Base-by-base conservation (phyloP, 2,113 vertebrate species). In the Micronycteris hirsuta region DNA sequence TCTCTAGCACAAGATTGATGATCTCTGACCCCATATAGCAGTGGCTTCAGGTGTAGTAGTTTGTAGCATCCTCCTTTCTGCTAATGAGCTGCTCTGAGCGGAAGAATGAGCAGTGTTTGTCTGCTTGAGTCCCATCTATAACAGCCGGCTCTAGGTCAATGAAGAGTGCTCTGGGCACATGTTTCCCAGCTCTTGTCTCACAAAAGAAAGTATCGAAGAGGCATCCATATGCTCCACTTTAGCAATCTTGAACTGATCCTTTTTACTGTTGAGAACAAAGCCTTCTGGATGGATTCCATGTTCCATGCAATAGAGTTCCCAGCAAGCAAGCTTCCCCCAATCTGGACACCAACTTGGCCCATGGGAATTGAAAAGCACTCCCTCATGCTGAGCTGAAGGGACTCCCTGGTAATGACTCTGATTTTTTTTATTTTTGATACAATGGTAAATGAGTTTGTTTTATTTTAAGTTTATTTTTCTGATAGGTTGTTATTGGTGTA, bases 231-330 rank as follows among this genome's bases (percentile, higher is more conserved):
- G 86, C 9, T 97, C 96, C 0, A 33, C 10, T 26, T n/a, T 76
- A 0, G 77, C 47, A 3, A 91, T 89, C 82, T 2, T 3, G 47
- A 96, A 31, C 49, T 84, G 97, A 24, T 28, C 17, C 3, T 95
- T 91, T 91, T 97, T 96, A 19, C 58, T 12, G 52, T 68, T 33
- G 0, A 98, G 98, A 94, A 99, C 97, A 73, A 97, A 96, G 0
- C 99, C 99, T 0, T 99, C 98, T 0, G 98, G 98, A 95, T 98
- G 98, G 96, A 99, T 99, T 31, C 98, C 99, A 0, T 99, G 99
- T 96, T 99, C 99, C 45, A 99, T 98, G 97, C 99, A 99, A 89
- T 99, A 99, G 1, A 99, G 98, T 96, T 99, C 99, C 99, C 99
- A 99, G 95, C 99, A 99, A 99, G 95, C 99, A 99, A 96, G 99